Percentiles rank a stretch among this genome's conserved stretches.
These are phyloP conservation scores for Xestia c-nigrum DNA, from an alignment of 2,888 invertebrate species.

Conservation along the genomic window DNA sequence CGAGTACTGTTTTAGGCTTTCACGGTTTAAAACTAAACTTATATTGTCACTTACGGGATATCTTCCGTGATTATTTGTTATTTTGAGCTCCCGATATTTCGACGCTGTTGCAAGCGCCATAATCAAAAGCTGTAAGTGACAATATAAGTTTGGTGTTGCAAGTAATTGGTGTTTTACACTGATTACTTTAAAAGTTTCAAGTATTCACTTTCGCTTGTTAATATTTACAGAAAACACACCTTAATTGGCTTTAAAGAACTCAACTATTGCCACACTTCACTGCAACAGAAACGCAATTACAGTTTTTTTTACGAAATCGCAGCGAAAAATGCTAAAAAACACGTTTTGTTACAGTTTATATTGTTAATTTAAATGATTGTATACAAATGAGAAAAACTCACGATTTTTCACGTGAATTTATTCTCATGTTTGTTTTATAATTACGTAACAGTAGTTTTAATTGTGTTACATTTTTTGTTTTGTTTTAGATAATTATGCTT, in stretches of 20 bases:
- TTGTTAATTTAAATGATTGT: constrained; percentile 21
- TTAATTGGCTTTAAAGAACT: not conserved
- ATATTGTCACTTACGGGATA: no score
- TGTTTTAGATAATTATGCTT: constrained; percentile 4
- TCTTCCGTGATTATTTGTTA: no score
- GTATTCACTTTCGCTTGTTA: not conserved
- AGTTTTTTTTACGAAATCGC: constrained; percentile 33
- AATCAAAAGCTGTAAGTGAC: no score
- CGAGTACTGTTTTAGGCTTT: no score
- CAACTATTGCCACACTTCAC: constrained; percentile 23
- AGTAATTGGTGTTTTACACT: not conserved
- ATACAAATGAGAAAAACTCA: constrained; percentile 33
- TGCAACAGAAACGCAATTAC: constrained; percentile 22
- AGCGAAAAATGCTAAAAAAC: constrained; percentile 5
- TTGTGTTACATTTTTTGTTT: constrained; percentile 11
- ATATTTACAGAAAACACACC: not conserved
- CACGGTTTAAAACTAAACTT: no score
- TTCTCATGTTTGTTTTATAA: constrained; percentile 29
- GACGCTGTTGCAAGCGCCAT: no score
- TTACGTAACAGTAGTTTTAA: constrained; percentile 24
- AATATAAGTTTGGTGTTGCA: no score
- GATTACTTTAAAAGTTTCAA: not conserved
- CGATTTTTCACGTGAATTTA: constrained; percentile 14
- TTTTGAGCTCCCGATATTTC: no score
- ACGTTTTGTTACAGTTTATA: constrained; percentile 24